A percentile compares a stretch with the other conserved stretches of the same genome.
These are phyloP conservation scores for Centrocercus urophasianus DNA, from an alignment of 2,113 vertebrate species.

Conservation along the genomic window DNA sequence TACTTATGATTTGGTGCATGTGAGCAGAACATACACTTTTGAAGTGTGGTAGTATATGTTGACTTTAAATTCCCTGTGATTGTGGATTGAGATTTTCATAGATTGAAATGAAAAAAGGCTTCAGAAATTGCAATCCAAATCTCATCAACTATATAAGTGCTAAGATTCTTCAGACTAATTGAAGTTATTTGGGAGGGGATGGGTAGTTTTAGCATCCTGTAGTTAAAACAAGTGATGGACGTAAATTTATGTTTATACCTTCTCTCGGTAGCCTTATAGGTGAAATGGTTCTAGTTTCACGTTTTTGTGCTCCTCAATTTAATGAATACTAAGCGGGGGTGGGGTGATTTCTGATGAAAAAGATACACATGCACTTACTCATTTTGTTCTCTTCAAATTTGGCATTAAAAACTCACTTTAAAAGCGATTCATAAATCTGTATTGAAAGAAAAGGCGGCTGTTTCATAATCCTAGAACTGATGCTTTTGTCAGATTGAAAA, in stretches of 20 bases:
- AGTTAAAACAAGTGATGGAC: not conserved
- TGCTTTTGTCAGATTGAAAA: not conserved
- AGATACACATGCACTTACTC: not conserved
- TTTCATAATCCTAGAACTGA: conserved; percentile 16
- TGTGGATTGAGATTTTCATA: not conserved
- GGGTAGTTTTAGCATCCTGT: not conserved
- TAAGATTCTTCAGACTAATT: not conserved
- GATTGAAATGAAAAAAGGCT: not conserved
- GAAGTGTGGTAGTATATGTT: not conserved
- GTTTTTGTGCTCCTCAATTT: not conserved
- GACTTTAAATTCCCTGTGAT: not conserved
- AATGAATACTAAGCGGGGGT: not conserved
- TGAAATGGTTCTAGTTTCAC: not conserved
- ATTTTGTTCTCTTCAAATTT: conserved; percentile 17
- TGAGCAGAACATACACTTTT: not conserved
- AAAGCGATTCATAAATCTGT: conserved; percentile 15
- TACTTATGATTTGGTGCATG: not conserved
- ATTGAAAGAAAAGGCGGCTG: not conserved
- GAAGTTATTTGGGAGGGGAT: not conserved
- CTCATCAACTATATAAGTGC: not conserved
- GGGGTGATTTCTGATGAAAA: not conserved
- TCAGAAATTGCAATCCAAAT: not conserved
- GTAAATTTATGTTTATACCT: not conserved
- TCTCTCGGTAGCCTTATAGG: not conserved
- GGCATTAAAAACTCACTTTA: not conserved